These are phyloP conservation scores for Neomicropteryx cornuta DNA, from an alignment of 1,140 invertebrate genomes.

Conservation along the genomic window DNA sequence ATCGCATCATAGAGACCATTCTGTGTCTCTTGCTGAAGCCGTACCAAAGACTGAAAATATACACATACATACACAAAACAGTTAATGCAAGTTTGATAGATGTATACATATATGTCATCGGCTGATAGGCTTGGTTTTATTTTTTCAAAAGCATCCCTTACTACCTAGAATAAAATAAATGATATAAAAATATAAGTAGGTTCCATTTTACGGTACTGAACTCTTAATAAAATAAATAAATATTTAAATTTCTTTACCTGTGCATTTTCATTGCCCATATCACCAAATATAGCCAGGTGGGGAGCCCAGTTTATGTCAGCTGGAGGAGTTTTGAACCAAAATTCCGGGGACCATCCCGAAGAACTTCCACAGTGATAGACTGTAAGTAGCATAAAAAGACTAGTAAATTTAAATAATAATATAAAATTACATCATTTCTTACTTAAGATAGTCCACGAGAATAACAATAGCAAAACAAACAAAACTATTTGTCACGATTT, in stretches of 20 bases:
- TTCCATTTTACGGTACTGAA: no score
- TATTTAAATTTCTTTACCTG: constrained; percentile 33
- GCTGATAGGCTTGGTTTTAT: no score
- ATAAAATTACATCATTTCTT: neutral
- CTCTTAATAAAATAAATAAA: no score
- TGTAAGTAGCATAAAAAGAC: constrained; percentile 20
- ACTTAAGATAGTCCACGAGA: neutral
- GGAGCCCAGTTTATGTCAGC: constrained; percentile 62
- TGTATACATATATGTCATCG: neutral
- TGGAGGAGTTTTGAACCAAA: constrained; percentile 60
- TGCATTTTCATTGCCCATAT: constrained; percentile 86
- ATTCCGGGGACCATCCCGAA: constrained; percentile 68
- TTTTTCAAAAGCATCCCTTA: no score
- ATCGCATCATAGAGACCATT: constrained; percentile 74
- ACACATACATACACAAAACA: constrained; percentile 1
- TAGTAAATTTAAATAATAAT: neutral
- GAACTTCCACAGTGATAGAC: constrained; percentile 76
- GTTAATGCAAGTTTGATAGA: neutral
- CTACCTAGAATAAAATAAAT: no score
- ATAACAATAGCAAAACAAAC: neutral
- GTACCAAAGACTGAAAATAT: constrained; percentile 51
- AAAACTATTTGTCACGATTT: neutral
- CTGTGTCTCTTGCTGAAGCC: constrained; percentile 73
- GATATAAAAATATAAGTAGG: no score
- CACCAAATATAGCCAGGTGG: constrained; percentile 75